A percentile compares a stretch with the other conserved stretches of the same genome.
phyloP scores from a whole-genome alignment of 2,888 invertebrate species.

The Lepeophtheirus nordmannii region DNA sequence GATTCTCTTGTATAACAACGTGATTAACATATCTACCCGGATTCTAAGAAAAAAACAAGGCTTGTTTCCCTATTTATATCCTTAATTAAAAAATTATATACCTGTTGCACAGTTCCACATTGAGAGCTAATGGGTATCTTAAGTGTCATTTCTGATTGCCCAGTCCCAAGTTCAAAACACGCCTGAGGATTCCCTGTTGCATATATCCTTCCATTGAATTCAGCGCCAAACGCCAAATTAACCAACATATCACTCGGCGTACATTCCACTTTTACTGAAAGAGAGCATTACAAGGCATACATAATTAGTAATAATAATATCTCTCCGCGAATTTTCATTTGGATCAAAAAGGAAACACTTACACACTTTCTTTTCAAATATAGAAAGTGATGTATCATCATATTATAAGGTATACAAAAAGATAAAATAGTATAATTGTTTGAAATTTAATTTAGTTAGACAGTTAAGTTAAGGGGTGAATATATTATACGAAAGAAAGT shows the following conservation, averaged over 20 bases:
- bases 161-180: constrained; percentile 48
- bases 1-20: constrained; percentile 38
- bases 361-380: too few species aligned
- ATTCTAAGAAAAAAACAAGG: constrained; percentile 29
- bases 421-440: too few species aligned
- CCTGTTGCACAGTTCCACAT: constrained; percentile 37
- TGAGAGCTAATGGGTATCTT: constrained; percentile 43
- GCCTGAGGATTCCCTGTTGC: constrained; percentile 56
- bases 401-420: too few species aligned
- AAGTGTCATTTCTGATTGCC: constrained; percentile 41
- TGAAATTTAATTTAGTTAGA: too few species aligned
- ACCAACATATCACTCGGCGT: constrained; percentile 52
- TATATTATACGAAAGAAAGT: too few species aligned
- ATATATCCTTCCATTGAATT: constrained; percentile 55
- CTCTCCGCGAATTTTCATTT: neutral
- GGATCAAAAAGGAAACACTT: neutral
- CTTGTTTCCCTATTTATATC: neutral
- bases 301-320: too few species aligned
- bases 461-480: too few species aligned
- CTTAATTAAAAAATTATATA: constrained; percentile 27
- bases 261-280: constrained; percentile 59
- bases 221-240: constrained; percentile 39
- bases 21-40: constrained; percentile 37
- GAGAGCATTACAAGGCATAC: constrained; percentile 27
- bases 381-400: too few species aligned